phyloP scores from a whole-genome alignment of 2,797 vertebrate species.

The Eptatretus atami region DNA sequence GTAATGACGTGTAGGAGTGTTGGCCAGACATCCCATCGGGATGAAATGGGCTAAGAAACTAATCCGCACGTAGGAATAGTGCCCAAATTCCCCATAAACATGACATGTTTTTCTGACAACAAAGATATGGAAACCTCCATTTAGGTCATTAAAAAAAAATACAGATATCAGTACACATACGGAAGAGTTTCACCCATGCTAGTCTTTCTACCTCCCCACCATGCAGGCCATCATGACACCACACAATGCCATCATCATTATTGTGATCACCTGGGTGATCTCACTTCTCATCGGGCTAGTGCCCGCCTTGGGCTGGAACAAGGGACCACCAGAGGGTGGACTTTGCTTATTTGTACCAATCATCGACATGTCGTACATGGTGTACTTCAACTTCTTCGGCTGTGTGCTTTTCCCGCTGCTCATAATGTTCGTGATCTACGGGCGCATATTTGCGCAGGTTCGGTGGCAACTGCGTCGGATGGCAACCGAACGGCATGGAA shows the following conservation, averaged over 20 bases:
- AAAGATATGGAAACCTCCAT: no score
- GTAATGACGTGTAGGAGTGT: no score
- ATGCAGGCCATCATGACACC: slow-evolving; percentile 17
- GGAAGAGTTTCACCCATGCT: no score
- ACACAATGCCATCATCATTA: slow-evolving; percentile 17
- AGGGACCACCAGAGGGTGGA: slow-evolving; percentile 12
- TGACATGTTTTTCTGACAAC: no score
- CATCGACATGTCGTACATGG: slow-evolving; percentile 22
- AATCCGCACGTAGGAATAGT: no score
- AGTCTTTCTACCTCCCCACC: not conserved
- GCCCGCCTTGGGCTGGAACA: slow-evolving; percentile 32
- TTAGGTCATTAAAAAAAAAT: no score
- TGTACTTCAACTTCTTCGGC: slow-evolving; percentile 19
- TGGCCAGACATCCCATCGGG: no score
- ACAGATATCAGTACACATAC: no score
- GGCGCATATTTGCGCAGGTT: slow-evolving; percentile 18
- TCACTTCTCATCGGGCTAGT: slow-evolving; percentile 18
- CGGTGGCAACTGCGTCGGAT: slow-evolving; percentile 18
- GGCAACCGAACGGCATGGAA: slow-evolving; percentile 8
- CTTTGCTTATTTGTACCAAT: slow-evolving; percentile 19
- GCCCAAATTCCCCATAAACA: no score
- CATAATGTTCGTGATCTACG: slow-evolving; percentile 26
- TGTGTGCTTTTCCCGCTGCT: slow-evolving; percentile 20
- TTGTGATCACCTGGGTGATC: slow-evolving; percentile 19
- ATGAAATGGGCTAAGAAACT: no score